phyloP scores from a whole-genome alignment of 2,888 invertebrate species.

The Emmelina monodactyla region DNA sequence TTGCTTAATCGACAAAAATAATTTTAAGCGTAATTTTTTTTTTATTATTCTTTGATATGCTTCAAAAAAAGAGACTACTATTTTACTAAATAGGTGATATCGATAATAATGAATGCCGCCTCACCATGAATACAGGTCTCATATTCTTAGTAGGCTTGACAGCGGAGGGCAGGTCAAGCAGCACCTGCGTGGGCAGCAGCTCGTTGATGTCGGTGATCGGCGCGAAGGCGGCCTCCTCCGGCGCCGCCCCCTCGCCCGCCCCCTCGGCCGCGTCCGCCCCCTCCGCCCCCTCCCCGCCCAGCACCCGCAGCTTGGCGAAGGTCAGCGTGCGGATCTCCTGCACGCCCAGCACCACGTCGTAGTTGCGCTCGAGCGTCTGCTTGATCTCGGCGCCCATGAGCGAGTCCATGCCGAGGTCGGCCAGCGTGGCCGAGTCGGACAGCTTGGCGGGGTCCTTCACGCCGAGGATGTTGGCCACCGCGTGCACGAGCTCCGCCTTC shows the following conservation, averaged over 20 bases:
- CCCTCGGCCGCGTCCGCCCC: conserved; percentile 21
- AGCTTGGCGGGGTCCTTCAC: conserved; percentile 76
- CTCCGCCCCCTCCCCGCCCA: conserved; percentile 54
- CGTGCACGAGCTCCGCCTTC: conserved; percentile 69
- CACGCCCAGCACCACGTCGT: conserved; percentile 88
- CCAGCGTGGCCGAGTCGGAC: conserved; percentile 77
- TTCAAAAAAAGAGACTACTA: too few relatives aligned
- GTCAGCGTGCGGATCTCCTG: conserved; percentile 90
- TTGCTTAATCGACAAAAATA: too few relatives aligned
- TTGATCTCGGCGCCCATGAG: conserved; percentile 99
- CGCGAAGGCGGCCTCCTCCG: conserved; percentile 14
- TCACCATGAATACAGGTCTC: conserved; percentile 69
- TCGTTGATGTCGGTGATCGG: conserved; percentile 18
- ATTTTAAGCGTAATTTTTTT: too few relatives aligned
- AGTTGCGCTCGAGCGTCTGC: conserved; percentile 91
- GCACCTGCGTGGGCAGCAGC: conserved; percentile 76
- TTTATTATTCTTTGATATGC: too few relatives aligned
- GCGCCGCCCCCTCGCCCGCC: conserved; percentile 13
- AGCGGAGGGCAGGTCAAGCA: conserved; percentile 73
- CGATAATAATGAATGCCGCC: too few relatives aligned
- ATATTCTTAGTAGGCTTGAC: conserved; percentile 33
- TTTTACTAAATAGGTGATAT: too few relatives aligned
- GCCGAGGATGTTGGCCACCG: conserved; percentile 89
- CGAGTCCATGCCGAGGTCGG: conserved; percentile 97
- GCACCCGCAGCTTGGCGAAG: conserved; percentile 70